Conservation (phyloP, 2,113 vertebrate species). For the Indicator maculatus region DNA sequence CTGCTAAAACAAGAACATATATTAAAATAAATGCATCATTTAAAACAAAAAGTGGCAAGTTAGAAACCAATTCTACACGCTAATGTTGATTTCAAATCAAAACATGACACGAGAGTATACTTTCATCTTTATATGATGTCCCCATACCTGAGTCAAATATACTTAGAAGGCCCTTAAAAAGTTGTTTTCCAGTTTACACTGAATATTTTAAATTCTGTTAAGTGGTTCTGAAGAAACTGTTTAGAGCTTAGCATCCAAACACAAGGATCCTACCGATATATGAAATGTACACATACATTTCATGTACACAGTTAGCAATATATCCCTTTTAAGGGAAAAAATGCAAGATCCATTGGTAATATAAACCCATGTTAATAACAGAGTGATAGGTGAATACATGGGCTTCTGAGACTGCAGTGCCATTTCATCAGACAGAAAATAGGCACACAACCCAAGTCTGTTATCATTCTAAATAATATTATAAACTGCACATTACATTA, state of each 20-base stretch:
- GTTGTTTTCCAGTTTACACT: neutral
- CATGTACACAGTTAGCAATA: neutral
- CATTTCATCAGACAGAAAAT: neutral
- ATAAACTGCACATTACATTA: neutral
- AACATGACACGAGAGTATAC: constrained; percentile 45
- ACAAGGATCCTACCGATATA: neutral
- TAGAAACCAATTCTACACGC: constrained; percentile 71
- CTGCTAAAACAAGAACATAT: constrained; percentile 89
- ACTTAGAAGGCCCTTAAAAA: neutral
- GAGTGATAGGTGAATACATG: neutral
- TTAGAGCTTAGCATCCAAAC: neutral
- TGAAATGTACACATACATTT: neutral
- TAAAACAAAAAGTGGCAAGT: constrained; percentile 72
- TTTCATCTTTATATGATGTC: constrained; percentile 30
- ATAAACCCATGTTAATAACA: neutral
- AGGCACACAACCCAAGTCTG: neutral
- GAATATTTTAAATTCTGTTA: neutral
- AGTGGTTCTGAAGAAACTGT: neutral
- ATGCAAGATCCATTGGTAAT: neutral
- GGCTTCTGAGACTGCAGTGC: neutral
- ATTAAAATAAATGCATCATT: constrained; percentile 84
- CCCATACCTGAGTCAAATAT: neutral
- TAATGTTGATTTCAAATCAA: constrained; percentile 71
- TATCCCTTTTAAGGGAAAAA: neutral
- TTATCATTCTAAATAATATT: neutral